Evolutionary conservation across 2,888 invertebrate species (phyloP), one percentile per base, ranked within the genome.

Genomic region (Polietes domitor): DNA sequence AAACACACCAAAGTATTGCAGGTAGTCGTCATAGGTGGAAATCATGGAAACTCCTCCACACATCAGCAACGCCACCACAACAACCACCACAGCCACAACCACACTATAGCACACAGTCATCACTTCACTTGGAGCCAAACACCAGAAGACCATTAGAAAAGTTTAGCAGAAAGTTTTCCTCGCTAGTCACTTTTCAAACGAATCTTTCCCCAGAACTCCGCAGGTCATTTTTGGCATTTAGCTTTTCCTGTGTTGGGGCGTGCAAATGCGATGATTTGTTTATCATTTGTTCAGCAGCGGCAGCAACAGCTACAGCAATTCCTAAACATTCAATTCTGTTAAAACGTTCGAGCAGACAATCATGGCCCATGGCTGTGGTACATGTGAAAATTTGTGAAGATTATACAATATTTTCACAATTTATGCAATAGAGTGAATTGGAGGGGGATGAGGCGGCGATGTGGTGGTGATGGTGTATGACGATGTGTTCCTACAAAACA

Each of bases 261-360:
- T 81, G 84, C 81, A 84, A 68, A 74, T 78, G 19, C 17, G 76
- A 79, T 84, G 84, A 84, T 84, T 84, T 84, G 84, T 81, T 76
- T 79, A 81, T 81, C 81, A 81, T 81, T 84, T 83, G 80, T 78
- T 77, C 43, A 75, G 58, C 47, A 58, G 73, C 68, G 41, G 77
- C 72, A 70, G 26, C 41, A 70, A 63, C 70, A 61, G 77, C n/a
- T 32, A 41, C 43, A 68, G 50, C 37, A 76, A 15, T 65, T 65
- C 43, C 0, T 24, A 37, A 41, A 68, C 37, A n/a, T 37, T 37
- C 6, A 37, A 37, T 28, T 15, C 28, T 61, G 28, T 26, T 26
- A 26, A 58, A 58, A 12, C 26, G 26, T 58, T 32, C 17, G 28
- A 15, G 32, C 2, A 65, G 19, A 73, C 41, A 73, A n/a, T 65